These are phyloP conservation scores for Antechinus flavipes DNA, from an alignment of 2,113 vertebrate species.

Conservation along the genomic window DNA sequence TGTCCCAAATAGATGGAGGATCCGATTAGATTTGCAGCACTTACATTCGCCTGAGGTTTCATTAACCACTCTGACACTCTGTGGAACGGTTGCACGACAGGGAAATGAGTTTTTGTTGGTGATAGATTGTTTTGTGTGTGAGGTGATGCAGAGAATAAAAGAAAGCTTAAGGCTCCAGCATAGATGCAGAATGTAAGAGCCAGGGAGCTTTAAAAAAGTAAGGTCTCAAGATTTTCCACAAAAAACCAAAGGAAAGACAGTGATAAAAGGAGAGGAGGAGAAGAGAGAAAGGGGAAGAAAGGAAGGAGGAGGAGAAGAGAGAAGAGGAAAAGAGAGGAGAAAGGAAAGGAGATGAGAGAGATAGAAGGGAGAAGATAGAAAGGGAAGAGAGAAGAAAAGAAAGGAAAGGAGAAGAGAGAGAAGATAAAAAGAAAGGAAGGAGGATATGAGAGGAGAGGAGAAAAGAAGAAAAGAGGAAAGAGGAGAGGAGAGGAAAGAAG, in stretches of 20 bases:
- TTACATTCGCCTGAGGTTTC: neutral
- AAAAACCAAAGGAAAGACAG: neutral
- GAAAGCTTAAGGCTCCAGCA: fast-evolving
- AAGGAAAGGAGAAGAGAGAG: too few species aligned
- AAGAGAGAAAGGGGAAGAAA: too few species aligned
- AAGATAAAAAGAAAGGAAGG: neutral
- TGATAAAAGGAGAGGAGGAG: neutral
- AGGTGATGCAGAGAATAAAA: fast-evolving
- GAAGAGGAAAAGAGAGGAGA: neutral
- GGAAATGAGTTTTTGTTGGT: neutral
- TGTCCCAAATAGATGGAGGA: neutral
- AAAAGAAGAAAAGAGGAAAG: too few species aligned
- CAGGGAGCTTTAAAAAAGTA: neutral
- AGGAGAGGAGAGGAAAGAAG: too few species aligned
- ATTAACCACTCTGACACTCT: neutral
- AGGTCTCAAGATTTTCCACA: neutral
- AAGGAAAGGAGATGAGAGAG: neutral
- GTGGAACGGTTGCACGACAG: fast-evolving
- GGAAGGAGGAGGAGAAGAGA: too few species aligned
- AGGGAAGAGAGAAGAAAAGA: too few species aligned
- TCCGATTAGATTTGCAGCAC: neutral
- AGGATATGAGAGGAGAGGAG: too few species aligned
- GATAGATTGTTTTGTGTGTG: neutral
- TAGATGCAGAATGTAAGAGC: neutral
- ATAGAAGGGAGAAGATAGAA: too few species aligned